Conservation (phyloP, 2,888 invertebrate species). For the Oscheius sp. region DNA sequence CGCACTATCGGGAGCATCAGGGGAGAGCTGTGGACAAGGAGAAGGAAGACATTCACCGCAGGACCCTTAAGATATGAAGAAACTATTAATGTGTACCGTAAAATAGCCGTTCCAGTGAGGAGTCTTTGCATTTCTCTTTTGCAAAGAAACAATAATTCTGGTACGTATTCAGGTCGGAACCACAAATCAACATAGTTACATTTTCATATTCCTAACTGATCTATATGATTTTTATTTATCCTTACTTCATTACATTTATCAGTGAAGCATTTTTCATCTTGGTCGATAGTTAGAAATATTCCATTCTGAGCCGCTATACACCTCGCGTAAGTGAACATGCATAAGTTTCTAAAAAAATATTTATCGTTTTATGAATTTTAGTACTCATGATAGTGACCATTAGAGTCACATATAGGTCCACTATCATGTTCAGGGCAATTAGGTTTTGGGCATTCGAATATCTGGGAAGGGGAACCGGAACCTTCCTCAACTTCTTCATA, state of each 20-base stretch:
- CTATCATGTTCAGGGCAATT: conserved; percentile 47
- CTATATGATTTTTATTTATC: neutral
- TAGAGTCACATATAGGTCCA: conserved; percentile 47
- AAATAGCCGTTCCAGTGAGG: conserved; percentile 49
- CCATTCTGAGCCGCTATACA: conserved; percentile 62
- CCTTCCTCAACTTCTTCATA: neutral
- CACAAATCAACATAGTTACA: conserved; percentile 42
- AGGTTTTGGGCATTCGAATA: conserved; percentile 56
- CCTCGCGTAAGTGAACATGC: conserved; percentile 61
- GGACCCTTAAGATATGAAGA: conserved; percentile 45
- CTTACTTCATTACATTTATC: conserved; percentile 11
- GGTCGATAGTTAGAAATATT: conserved; percentile 10
- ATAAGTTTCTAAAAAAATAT: conserved; percentile 40
- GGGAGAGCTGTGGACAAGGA: conserved; percentile 55
- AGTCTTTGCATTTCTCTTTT: conserved; percentile 43
- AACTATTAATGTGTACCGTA: conserved; percentile 42
- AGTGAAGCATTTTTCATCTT: conserved; percentile 18
- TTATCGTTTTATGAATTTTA: no score
- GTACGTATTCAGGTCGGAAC: conserved; percentile 45
- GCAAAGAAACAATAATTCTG: conserved; percentile 46
- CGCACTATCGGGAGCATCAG: conserved; percentile 54
- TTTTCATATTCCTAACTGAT: conserved; percentile 31
- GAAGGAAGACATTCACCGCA: conserved; percentile 58
- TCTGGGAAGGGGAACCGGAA: neutral
- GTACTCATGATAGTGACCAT: conserved; percentile 46